These are phyloP conservation scores for Mormyrops attenuatus DNA, from an alignment of 2,797 vertebrate species.

Conservation along the genomic window DNA sequence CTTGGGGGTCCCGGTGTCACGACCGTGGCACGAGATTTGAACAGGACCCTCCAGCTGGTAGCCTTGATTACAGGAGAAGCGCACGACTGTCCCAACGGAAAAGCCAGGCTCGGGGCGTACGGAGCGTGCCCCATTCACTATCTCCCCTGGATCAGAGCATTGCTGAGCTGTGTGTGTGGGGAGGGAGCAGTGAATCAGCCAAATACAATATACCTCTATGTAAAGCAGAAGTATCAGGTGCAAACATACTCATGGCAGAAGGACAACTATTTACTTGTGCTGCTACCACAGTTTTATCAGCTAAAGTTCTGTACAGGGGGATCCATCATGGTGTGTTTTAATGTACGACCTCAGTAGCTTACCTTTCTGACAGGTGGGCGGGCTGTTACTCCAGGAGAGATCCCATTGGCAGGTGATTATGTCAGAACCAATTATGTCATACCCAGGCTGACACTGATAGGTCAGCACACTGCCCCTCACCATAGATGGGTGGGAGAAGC, in stretches of 20 bases:
- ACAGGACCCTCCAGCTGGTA: slow-evolving; percentile 82
- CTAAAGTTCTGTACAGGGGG: not conserved
- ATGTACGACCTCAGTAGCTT: not conserved
- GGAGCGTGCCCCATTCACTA: slow-evolving; percentile 79
- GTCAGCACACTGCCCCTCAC: slow-evolving; percentile 86
- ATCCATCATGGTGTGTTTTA: not conserved
- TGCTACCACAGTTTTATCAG: not conserved
- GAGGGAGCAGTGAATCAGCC: not conserved
- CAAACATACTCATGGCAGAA: not conserved
- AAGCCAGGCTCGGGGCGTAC: slow-evolving; percentile 76
- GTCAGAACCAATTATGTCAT: slow-evolving; percentile 84
- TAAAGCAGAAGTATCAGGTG: not conserved
- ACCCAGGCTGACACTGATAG: slow-evolving; percentile 87
- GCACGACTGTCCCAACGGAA: slow-evolving; percentile 78
- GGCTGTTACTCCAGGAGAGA: slow-evolving; percentile 84
- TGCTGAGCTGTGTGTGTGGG: slow-evolving; percentile 66
- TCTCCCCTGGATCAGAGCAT: slow-evolving; percentile 82
- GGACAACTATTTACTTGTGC: not conserved
- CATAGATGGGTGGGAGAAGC: slow-evolving; percentile 78
- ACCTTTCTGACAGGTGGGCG: slow-evolving; percentile 85
- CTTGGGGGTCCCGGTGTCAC: slow-evolving; percentile 83
- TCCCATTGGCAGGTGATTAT: slow-evolving; percentile 95
- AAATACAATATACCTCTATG: not conserved
- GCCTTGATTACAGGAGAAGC: slow-evolving; percentile 84
- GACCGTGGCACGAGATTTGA: slow-evolving; percentile 80